These are phyloP conservation scores for Apaloderma vittatum DNA, from an alignment of 2,113 vertebrate species.

Conservation along the genomic window DNA sequence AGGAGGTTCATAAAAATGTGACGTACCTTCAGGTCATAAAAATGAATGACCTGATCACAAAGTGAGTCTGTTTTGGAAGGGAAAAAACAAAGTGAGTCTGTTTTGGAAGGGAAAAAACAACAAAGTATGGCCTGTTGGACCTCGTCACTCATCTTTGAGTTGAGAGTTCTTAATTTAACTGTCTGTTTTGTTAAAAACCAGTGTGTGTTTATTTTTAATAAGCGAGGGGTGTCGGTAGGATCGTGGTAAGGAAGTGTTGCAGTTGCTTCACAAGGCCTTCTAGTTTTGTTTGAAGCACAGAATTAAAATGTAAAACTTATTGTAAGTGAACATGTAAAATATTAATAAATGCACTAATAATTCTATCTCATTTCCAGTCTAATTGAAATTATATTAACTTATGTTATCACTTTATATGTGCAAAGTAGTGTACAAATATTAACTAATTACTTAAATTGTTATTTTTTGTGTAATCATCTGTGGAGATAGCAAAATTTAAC, in stretches of 20 bases:
- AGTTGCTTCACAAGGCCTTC: not conserved
- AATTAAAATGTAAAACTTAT: constrained; percentile 63
- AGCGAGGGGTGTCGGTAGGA: not conserved
- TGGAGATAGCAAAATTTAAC: constrained; percentile 53
- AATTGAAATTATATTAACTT: constrained; percentile 70
- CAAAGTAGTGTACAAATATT: constrained; percentile 62
- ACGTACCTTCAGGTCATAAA: not conserved
- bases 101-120: not conserved
- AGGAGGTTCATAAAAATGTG: not conserved
- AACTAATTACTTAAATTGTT: constrained; percentile 71
- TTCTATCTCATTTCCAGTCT: constrained; percentile 61
- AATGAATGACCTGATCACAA: not conserved
- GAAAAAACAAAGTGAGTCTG: not conserved
- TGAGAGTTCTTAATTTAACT: not conserved
- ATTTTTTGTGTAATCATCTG: constrained; percentile 55
- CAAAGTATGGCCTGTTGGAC: not conserved
- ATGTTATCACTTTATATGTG: constrained; percentile 53
- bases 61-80: not conserved
- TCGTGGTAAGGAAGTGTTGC: not conserved
- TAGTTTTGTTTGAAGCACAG: constrained; percentile 19
- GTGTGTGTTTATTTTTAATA: not conserved
- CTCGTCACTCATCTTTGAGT: not conserved
- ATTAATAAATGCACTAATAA: constrained; percentile 67
- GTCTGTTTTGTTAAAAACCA: not conserved
- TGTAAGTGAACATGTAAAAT: constrained; percentile 33